phyloP scores from a whole-genome alignment of 1,140 invertebrate genomes.

The Magallana angulata region DNA sequence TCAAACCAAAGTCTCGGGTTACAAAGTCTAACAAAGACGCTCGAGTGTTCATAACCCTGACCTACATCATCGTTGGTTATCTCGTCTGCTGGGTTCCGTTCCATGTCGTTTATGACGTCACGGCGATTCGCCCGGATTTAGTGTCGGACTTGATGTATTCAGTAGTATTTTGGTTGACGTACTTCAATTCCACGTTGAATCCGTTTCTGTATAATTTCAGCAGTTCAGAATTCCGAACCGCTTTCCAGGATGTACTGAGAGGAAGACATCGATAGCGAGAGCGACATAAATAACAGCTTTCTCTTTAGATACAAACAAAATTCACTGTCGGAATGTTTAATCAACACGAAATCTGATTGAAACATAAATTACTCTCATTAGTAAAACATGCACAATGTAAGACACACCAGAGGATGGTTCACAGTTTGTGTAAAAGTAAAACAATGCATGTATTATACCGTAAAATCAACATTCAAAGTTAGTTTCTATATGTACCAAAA shows the following conservation, averaged over 20 bases:
- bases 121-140: conserved; percentile 61
- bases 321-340: no score
- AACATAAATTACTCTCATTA: no score
- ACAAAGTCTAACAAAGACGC: conserved; percentile 48
- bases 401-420: no score
- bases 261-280: background rate
- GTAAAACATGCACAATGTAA: no score
- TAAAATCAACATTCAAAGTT: no score
- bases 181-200: conserved; percentile 76
- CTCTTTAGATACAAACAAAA: no score
- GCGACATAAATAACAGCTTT: no score
- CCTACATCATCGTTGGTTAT: conserved; percentile 72
- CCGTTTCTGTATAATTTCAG: conserved; percentile 77
- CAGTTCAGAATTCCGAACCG: conserved; percentile 67
- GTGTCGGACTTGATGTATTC: conserved; percentile 66
- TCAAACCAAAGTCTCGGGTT: background rate
- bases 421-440: no score
- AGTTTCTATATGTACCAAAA: no score
- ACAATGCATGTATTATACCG: no score
- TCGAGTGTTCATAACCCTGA: conserved; percentile 70
- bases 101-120: conserved; percentile 74
- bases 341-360: no score
- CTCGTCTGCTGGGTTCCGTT: conserved; percentile 74
- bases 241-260: conserved; percentile 67
- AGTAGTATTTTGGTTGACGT: conserved; percentile 74